Conservation (phyloP, 2,797 vertebrate species). For the Acanthurus leucopareius region DNA sequence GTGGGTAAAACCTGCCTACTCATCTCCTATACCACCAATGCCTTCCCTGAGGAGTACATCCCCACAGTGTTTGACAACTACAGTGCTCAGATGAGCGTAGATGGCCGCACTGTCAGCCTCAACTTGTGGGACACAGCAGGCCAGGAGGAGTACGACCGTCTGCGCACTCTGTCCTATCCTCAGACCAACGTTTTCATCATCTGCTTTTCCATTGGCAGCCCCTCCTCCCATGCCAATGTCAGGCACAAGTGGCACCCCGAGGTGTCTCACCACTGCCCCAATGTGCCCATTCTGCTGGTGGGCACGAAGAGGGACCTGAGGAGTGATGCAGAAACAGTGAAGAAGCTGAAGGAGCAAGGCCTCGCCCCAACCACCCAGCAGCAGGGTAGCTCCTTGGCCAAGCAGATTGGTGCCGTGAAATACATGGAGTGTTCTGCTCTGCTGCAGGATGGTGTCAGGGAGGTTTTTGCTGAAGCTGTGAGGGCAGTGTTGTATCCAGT, state of each 20-base stretch:
- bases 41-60: slow-evolving; percentile 96
- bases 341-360: slow-evolving; percentile 95
- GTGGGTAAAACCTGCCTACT: slow-evolving; percentile 97
- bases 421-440: slow-evolving; percentile 95
- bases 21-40: slow-evolving; percentile 96
- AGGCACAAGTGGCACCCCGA: slow-evolving; percentile 97
- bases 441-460: slow-evolving; percentile 92
- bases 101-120: slow-evolving; percentile 93
- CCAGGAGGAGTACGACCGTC: slow-evolving; percentile 95
- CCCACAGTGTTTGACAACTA: slow-evolving; percentile 97
- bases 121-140: slow-evolving; percentile 97
- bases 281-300: slow-evolving; percentile 93
- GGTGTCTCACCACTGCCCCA: slow-evolving; percentile 95
- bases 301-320: slow-evolving; percentile 95
- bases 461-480: slow-evolving; percentile 94
- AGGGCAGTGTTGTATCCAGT: slow-evolving; percentile 93
- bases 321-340: slow-evolving; percentile 90
- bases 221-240: slow-evolving; percentile 94
- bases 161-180: slow-evolving; percentile 93
- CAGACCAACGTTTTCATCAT: slow-evolving; percentile 96
- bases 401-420: slow-evolving; percentile 95
- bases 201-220: slow-evolving; percentile 95
- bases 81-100: slow-evolving; percentile 95
- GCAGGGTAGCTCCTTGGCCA: slow-evolving; percentile 92
- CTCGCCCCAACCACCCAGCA: slow-evolving; percentile 91